These are phyloP conservation scores for Ophiothrix spiculata DNA, from an alignment of 35 echinoderm and acorn worm species.

Conservation along the genomic window DNA sequence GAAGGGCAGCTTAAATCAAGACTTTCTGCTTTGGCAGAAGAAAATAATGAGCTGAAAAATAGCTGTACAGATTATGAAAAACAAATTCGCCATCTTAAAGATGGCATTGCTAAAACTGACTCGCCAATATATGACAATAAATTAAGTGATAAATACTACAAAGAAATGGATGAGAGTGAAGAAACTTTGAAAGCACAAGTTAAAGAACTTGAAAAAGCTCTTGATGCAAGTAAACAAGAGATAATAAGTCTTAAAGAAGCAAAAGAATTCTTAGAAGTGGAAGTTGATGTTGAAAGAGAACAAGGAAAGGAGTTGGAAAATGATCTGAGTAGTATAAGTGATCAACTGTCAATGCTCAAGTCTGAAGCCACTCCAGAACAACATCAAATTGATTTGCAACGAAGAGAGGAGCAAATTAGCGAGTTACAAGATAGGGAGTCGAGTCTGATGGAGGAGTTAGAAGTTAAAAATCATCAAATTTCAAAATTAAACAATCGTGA, in stretches of 20 bases:
- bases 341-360: neutral
- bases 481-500: neutral
- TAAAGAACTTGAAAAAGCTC: neutral
- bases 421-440: neutral
- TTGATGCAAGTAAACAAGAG: neutral
- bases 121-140: neutral
- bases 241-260: neutral
- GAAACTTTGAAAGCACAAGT: neutral
- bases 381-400: neutral
- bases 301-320: conserved; percentile 7
- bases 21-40: neutral
- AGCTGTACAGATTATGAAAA: neutral
- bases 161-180: conserved; percentile 10
- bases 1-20: neutral
- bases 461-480: neutral
- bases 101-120: neutral
- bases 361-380: neutral
- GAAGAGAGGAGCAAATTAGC: neutral
- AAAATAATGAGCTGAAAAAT: neutral
- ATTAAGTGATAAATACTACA: neutral
- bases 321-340: neutral
- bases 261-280: neutral
- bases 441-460: neutral
- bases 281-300: neutral
- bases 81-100: neutral